Percentiles rank a stretch among this genome's conserved stretches.
These are phyloP conservation scores for Clupea harengus DNA, from an alignment of 2,113 vertebrate species.

Conservation along the genomic window DNA sequence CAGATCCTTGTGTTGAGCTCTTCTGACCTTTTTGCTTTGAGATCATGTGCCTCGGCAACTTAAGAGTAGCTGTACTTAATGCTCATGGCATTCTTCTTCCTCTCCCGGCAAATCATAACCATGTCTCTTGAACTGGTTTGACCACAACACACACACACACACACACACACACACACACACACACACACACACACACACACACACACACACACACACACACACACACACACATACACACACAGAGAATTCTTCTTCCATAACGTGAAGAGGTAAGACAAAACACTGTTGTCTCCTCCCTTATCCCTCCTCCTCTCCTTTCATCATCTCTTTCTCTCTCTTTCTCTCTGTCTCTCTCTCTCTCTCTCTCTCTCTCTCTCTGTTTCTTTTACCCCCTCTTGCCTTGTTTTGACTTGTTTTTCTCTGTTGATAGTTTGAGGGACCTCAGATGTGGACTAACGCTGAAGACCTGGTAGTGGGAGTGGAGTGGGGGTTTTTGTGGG, in stretches of 20 bases:
- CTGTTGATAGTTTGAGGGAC: too few relatives aligned
- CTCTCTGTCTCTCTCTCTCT: neutral
- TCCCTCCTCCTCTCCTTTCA: too few relatives aligned
- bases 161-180: neutral
- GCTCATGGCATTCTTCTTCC: too few relatives aligned
- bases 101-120: too few relatives aligned
- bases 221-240: neutral
- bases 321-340: neutral
- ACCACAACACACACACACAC: conserved; percentile 4
- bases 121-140: too few relatives aligned
- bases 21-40: neutral
- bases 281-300: too few relatives aligned
- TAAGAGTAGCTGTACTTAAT: too few relatives aligned
- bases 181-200: too few relatives aligned
- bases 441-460: too few relatives aligned
- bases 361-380: neutral
- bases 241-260: neutral
- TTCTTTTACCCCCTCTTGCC: neutral
- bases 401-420: too few relatives aligned
- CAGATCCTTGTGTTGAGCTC: neutral
- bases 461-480: too few relatives aligned
- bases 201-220: neutral
- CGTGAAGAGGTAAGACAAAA: neutral
- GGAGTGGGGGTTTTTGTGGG: too few relatives aligned
- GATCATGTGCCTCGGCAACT: neutral